Evolutionary conservation across 2,113 vertebrate genomes (phyloP), one percentile per base, ranked within the genome.

Genomic region (Ictidomys tridecemlineatus): DNA sequence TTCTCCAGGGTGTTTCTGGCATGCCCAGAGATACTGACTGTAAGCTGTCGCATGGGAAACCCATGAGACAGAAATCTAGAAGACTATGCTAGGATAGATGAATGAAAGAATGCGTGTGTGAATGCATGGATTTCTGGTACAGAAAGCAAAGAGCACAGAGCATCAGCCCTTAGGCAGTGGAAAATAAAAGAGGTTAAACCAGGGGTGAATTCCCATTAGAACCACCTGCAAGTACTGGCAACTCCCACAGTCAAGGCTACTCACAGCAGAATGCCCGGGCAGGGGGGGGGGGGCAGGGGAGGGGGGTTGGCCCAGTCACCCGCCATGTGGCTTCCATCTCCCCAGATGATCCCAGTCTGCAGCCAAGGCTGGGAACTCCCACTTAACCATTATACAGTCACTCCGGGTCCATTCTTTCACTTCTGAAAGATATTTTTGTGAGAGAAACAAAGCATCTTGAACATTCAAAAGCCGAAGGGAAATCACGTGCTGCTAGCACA

Each of bases 291-390:
- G n/a, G n/a, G n/a, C n/a, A n/a, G n/a, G n/a, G n/a, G n/a, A n/a
- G n/a, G n/a, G n/a, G n/a, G n/a, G n/a, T n/a, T 1, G 18, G 37
- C n/a, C 69, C 30, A 0, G 14, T 14, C 6, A 10, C 2, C 4
- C 6, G 17, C 3, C 9, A 1, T 1, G 8, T 34, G 0, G 14
- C 16, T 51, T 79, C 53, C 26, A 17, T 22, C 58, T 42, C 58
- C 2, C 4, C 45, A 45, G 1, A 1, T 26, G 70, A 32, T 14
- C 10, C 72, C 42, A 20, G 53, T 17, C 28, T 8, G 14, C 17
- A 13, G 3, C 73, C 30, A 30, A n/a, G 24, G 5, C 86, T 48
- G 30, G 42, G 20, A 61, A 14, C 11, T n/a, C 22, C 37, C 5
- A 3, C 3, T 79, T 22, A 39, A 7, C 73, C n/a, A 24, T 32